Evolutionary conservation across 2,797 vertebrate genomes (phyloP).

Genomic region (Poeciliopsis infans): DNA sequence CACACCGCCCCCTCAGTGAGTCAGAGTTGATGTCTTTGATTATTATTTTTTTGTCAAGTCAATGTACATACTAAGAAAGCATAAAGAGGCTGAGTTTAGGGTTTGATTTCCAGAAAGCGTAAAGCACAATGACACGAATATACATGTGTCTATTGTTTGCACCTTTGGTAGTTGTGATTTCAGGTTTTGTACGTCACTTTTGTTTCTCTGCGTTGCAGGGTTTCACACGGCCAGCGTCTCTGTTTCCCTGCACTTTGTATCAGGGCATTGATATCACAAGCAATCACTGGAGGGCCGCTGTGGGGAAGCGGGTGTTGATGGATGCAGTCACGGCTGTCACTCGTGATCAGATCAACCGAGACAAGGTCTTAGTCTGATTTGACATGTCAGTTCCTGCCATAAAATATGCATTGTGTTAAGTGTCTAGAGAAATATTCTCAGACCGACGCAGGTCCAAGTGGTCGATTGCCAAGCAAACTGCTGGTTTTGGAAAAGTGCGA

Average conservation of each 20-base stretch:
- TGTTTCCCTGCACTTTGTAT: background rate
- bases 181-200: background rate
- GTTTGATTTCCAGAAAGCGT: background rate
- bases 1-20: background rate
- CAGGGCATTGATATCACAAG: background rate
- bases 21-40: constrained; percentile 5
- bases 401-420: constrained; percentile 5
- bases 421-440: constrained; percentile 2
- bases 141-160: background rate
- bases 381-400: constrained; percentile 15
- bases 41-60: background rate
- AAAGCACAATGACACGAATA: background rate
- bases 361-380: constrained; percentile 2
- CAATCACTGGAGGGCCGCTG: background rate
- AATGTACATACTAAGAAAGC: background rate
- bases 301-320: background rate
- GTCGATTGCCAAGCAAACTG: background rate
- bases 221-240: background rate
- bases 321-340: constrained; percentile 7
- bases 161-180: background rate
- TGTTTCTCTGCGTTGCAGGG: background rate
- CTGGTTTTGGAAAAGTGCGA: constrained; percentile 5
- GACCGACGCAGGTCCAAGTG: background rate
- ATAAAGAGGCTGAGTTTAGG: background rate
- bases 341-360: background rate